phyloP scores from a whole-genome alignment of 2,888 invertebrate species.

The Rhamphomyia laevipes region DNA sequence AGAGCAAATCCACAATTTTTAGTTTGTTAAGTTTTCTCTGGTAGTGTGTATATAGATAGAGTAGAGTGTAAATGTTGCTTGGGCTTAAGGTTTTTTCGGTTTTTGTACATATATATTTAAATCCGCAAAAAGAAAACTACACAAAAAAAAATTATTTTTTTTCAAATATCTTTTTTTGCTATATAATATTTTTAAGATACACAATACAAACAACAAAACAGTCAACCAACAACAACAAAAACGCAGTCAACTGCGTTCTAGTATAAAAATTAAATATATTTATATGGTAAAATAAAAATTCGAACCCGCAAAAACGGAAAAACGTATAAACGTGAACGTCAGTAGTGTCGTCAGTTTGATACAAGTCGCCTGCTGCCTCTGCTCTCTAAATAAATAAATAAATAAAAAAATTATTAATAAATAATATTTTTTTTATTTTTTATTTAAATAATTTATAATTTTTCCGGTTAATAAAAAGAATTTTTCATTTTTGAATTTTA shows the following conservation, averaged over 20 bases:
- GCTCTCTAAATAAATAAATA: slow-evolving; percentile 18
- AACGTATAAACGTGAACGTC: slow-evolving; percentile 16
- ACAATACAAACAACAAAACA: too few species aligned
- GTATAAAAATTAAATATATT: too few species aligned
- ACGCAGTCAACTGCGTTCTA: slow-evolving; percentile 17
- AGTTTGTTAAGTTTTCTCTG: too few species aligned
- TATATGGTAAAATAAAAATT: not conserved
- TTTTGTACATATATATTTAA: too few species aligned
- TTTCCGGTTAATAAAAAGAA: not conserved
- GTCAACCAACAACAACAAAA: slow-evolving; percentile 4
- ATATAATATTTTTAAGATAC: too few species aligned
- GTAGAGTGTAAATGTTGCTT: too few species aligned
- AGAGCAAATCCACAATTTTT: too few species aligned
- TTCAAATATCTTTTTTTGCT: too few species aligned
- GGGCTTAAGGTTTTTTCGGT: too few species aligned
- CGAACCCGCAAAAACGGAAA: slow-evolving; percentile 5
- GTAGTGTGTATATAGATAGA: too few species aligned
- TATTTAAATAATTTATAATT: not conserved
- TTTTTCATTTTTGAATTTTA: not conserved
- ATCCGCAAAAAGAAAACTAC: too few species aligned
- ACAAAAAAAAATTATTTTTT: too few species aligned
- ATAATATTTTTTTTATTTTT: not conserved
- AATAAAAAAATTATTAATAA: slow-evolving; percentile 6
- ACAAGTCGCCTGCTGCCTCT: slow-evolving; percentile 24
- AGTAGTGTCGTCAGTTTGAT: slow-evolving; percentile 25